A percentile compares a stretch with the other conserved stretches of the same genome.
Conservation (phyloP, 2,113 vertebrate genomes). For the Mungos mungo region DNA sequence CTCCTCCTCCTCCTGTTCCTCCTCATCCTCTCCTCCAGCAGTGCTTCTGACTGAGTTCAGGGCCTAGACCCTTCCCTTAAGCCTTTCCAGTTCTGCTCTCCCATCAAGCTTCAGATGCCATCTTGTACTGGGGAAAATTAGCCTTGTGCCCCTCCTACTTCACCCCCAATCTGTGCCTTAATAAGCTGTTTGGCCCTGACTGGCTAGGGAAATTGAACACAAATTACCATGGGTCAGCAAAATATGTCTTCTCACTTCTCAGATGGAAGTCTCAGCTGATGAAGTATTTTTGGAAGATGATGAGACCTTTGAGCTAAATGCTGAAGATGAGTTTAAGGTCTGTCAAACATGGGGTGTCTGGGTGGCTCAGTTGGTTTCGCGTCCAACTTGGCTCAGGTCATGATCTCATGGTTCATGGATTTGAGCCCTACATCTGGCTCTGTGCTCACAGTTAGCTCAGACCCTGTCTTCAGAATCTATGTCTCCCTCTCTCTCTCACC, state of each 20-base stretch:
- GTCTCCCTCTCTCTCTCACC: too few species aligned
- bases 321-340: slow-evolving; percentile 51
- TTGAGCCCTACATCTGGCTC: too few species aligned
- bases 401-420: too few species aligned
- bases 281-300: slow-evolving; percentile 33
- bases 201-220: slow-evolving; percentile 4
- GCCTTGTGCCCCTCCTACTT: not conserved
- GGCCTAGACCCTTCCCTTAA: slow-evolving; percentile 57
- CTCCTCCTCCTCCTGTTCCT: slow-evolving; percentile 77
- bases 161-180: not conserved
- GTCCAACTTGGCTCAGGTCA: too few species aligned
- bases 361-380: too few species aligned
- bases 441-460: too few species aligned
- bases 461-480: too few species aligned
- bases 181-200: not conserved
- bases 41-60: slow-evolving; percentile 46
- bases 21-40: too few species aligned
- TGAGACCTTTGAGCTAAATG: not conserved
- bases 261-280: not conserved
- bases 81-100: slow-evolving; percentile 45
- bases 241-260: not conserved
- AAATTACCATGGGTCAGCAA: not conserved
- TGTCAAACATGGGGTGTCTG: not conserved
- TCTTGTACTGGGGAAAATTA: slow-evolving; percentile 20
- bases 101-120: slow-evolving; percentile 53